Conservation (phyloP, 2,113 vertebrate genomes). For the Thymallus thymallus region DNA sequence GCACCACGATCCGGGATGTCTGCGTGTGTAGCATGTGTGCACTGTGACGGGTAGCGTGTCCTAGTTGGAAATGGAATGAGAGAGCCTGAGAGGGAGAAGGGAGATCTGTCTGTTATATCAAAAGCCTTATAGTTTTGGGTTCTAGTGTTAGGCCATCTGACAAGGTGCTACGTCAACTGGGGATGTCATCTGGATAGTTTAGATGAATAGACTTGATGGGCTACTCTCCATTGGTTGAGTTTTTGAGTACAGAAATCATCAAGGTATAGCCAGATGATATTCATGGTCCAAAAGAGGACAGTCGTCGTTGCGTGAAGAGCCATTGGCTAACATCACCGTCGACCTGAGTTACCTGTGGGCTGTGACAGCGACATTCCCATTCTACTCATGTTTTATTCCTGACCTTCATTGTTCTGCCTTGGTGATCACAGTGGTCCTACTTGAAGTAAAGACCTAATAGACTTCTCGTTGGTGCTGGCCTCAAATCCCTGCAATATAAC, state of each 20-base stretch:
- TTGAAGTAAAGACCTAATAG: neutral
- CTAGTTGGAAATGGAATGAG: conserved; percentile 48
- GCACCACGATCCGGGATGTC: conserved; percentile 23
- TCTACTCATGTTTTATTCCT: conserved; percentile 47
- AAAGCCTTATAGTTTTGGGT: no score
- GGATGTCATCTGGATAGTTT: no score
- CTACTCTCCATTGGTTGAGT: neutral
- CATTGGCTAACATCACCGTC: conserved; percentile 29
- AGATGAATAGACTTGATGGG: no score
- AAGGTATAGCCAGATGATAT: no score
- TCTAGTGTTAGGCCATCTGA: no score
- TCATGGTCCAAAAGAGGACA: neutral
- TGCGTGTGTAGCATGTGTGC: conserved; percentile 21
- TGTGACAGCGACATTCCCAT: conserved; percentile 9
- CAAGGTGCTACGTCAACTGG: no score
- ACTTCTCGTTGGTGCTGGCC: no score
- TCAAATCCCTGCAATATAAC: no score
- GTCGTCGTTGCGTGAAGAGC: conserved; percentile 15
- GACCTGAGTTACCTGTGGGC: conserved; percentile 31
- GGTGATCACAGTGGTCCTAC: neutral
- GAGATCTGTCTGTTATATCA: no score
- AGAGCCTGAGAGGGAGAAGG: no score
- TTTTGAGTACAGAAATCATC: neutral
- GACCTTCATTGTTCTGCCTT: conserved; percentile 41
- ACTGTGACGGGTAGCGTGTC: conserved; percentile 65